Evolutionary conservation across 2,113 vertebrate genomes (phyloP).

Genomic region (Brachyhypopomus occidentalis): DNA sequence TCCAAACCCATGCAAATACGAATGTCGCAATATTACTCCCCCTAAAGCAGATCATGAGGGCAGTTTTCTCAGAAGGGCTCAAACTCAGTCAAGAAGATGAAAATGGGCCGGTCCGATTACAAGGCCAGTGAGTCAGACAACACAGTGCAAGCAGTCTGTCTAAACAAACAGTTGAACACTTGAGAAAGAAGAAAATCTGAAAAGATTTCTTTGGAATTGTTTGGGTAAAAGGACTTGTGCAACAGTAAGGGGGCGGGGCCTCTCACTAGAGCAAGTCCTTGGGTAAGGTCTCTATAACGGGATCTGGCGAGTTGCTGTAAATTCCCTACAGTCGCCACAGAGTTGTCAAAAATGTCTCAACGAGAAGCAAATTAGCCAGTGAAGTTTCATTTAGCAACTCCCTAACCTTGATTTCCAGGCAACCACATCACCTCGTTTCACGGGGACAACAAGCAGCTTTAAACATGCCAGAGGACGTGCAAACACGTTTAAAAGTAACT

Average conservation of each 20-base stretch:
- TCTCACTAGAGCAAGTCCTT: background rate
- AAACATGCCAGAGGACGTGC: background rate
- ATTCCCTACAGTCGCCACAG: background rate
- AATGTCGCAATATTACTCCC: background rate
- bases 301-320: slow-evolving; percentile 21
- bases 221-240: slow-evolving; percentile 9
- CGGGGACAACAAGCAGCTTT: background rate
- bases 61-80: background rate
- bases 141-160: background rate
- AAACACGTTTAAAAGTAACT: background rate
- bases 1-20: slow-evolving; percentile 16
- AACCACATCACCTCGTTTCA: background rate
- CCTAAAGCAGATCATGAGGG: background rate
- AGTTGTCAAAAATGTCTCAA: background rate
- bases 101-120: background rate
- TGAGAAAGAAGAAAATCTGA: background rate
- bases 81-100: background rate
- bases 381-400: background rate
- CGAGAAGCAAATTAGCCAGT: background rate
- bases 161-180: background rate
- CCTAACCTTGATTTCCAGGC: slow-evolving; percentile 1
- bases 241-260: no score
- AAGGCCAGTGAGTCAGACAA: background rate
- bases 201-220: background rate
- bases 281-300: slow-evolving; percentile 2